Evolutionary conservation across 2,888 invertebrate genomes (phyloP).

Genomic region (Galerucella calmariensis): DNA sequence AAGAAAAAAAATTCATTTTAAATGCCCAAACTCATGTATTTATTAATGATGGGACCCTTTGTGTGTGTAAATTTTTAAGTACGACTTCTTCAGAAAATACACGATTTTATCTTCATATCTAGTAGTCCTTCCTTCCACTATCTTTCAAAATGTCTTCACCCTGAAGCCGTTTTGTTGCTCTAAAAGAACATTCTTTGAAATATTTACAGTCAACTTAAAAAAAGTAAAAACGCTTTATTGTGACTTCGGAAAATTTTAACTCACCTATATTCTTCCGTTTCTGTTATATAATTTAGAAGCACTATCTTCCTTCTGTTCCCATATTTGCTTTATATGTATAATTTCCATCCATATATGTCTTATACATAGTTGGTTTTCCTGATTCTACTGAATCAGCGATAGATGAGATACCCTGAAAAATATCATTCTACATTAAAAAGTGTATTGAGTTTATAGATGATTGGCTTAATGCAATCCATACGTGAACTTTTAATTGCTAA

Average conservation of each 20-base stretch:
- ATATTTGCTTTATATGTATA: conserved; percentile 1
- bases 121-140: background rate
- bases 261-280: background rate
- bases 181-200: background rate
- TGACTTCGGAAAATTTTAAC: background rate
- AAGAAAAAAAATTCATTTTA: background rate
- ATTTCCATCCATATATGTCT: conserved; percentile 4
- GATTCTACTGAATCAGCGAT: background rate
- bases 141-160: background rate
- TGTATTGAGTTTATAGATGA: too few species aligned
- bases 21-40: background rate
- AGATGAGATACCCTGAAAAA: background rate
- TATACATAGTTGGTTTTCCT: background rate
- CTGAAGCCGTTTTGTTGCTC: background rate
- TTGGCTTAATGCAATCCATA: too few species aligned
- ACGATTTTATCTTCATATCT: background rate
- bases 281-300: background rate
- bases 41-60: conserved; percentile 1
- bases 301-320: background rate
- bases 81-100: background rate
- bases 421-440: background rate
- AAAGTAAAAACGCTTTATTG: too few species aligned
- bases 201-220: too few species aligned
- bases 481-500: too few species aligned
- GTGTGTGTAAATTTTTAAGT: background rate